Base-by-base conservation (phyloP, 2,113 vertebrate species). In the Chinchilla lanigera region DNA sequence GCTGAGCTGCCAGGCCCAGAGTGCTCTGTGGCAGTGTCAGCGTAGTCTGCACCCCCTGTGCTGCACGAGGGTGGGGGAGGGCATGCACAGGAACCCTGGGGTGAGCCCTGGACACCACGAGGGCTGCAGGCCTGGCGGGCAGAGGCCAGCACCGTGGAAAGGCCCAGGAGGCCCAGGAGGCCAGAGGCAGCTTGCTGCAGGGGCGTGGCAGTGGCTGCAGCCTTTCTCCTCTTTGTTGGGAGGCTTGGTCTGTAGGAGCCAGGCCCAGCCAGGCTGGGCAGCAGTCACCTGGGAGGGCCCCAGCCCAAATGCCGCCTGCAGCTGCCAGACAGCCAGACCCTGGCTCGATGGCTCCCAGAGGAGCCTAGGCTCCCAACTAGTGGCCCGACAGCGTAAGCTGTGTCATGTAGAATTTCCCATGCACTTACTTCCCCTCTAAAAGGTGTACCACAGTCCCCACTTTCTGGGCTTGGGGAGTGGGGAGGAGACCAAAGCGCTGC, bases 171-270 rank as follows among this genome's bases (percentile, higher is more conserved):
- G 58, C 56, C 56, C 50, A 41, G 4, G 44, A 77, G 92, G 60
- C 78, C 69, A n/a, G 94, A 97, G 85, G 41, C 91, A 89, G 97
- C 94, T 94, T 94, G 92, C 86, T 90, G 93, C 71, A n/a, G 86
- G 52, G 77, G 17, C 4, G 85, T 84, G 86, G 52, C 77, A 30
- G 24, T 33, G 50, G 1, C 60, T 63, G 33, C 71, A 77, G 71
- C 93, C 92, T 94, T 60, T 87, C 33, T 60, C 41, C 44, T 95
- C 35, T 8, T 14, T n/a, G 24, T n/a, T 1, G 6, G 12, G 67
- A 69, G 16, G n/a, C n/a, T 41, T 10, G 10, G 16, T 73, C 38
- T 73, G n/a, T 2, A 6, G 19, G n/a, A n/a, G 67, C n/a, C 19
- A 1, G 67, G 69, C 22, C 4, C 71, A 26, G 71, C 11, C 38